Evolutionary conservation across 2,888 invertebrate species (phyloP), one percentile per base, ranked within the genome.

Genomic region (Neelides folsomi): DNA sequence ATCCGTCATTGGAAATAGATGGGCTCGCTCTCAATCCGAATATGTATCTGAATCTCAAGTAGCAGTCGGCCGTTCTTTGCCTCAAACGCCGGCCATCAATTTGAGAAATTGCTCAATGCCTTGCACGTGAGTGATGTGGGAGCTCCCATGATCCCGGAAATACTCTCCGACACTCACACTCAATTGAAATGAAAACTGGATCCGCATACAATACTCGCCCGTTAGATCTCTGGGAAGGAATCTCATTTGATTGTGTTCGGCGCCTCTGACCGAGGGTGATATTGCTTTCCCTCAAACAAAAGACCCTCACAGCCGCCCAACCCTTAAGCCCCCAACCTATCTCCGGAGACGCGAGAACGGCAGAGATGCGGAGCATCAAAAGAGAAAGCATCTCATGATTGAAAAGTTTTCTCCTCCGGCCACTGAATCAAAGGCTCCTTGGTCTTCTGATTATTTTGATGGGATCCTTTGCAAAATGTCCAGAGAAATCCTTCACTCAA

Each of bases 391-490:
- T 56, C 52, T 44, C 48, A 58, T 62, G 62, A 62, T 59, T 59
- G 62, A 59, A 59, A 62, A 59, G 57, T 61, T 61, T 56, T 18
- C 44, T 53, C 45, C 50, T 54, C 19, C 43, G 15, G 39, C 47
- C 45, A 16, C 16, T 13, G 51, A 55, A 53, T 42, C 49, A 53
- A 57, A 53, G 48, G 47, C 50, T 37, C 18, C 36, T 18, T 44
- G 35, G 27, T 43, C 51, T 53, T 57, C 54, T 61, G 61, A 61
- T 61, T 61, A 61, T 61, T 61, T 61, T 61, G 61, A 61, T 61
- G 58, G 55, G 56, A 59, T 61, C 52, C 61, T 52, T 52, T 59
- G 51, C 51, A 47, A 46, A 53, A 49, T 47, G 46, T 43, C 45
- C 12, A 34, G 40, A 40, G 12, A 49, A 39, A 42, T 43, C 50